Evolutionary conservation across 2,797 vertebrate species (phyloP).

Genomic region (Acanthurus leucopareius): DNA sequence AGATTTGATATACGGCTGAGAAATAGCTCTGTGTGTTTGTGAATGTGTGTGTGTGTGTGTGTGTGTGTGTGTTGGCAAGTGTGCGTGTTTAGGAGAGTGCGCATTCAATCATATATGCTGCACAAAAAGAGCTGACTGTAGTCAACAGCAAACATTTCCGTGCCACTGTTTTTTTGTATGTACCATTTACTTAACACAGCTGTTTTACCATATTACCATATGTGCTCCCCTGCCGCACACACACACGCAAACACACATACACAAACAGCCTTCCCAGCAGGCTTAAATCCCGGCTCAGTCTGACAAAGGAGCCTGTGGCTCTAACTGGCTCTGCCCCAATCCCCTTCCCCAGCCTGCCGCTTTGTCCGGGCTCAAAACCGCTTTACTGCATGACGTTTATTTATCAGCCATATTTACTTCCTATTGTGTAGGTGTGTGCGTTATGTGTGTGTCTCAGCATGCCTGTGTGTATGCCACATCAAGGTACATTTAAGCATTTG

Average conservation of each 20-base stretch:
- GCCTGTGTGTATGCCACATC: constrained; percentile 25
- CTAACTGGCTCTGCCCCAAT: constrained; percentile 80
- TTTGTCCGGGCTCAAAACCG: constrained; percentile 74
- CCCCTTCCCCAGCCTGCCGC: constrained; percentile 73
- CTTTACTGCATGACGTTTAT: constrained; percentile 69
- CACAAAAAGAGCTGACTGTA: constrained; percentile 44
- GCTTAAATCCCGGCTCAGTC: constrained; percentile 80
- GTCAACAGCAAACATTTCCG: constrained; percentile 36
- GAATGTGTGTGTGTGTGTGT: constrained; percentile 24
- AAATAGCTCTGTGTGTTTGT: constrained; percentile 48
- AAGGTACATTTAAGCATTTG: constrained; percentile 37
- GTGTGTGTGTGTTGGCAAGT: constrained; percentile 30
- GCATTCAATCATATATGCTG: constrained; percentile 43
- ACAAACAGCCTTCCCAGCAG: constrained; percentile 55
- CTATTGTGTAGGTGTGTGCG: constrained; percentile 44
- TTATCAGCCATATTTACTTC: constrained; percentile 69
- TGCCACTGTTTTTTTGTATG: constrained; percentile 42
- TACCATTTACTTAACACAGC: constrained; percentile 57
- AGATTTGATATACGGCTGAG: constrained; percentile 78
- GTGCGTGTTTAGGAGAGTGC: constrained; percentile 30
- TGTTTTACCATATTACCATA: constrained; percentile 62
- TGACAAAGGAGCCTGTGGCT: constrained; percentile 82
- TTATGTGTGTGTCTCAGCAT: constrained; percentile 17
- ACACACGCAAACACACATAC: constrained; percentile 32
- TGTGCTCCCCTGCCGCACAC: constrained; percentile 23